These are phyloP conservation scores for Omphaloscelis lunosa DNA, from an alignment of 2,888 invertebrate species.

Conservation along the genomic window DNA sequence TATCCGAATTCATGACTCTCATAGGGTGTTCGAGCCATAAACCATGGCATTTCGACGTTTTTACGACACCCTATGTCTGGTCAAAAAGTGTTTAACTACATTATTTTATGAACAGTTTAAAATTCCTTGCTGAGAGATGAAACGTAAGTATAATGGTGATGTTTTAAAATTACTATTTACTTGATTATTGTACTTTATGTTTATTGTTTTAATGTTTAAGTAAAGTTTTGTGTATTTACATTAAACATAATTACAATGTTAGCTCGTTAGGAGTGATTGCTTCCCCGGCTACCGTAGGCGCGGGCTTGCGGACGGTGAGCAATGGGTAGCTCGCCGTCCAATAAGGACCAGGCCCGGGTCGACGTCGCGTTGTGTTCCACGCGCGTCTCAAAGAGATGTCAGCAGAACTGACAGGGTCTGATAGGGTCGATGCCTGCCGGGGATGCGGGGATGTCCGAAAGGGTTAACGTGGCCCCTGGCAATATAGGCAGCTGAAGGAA, in stretches of 20 bases:
- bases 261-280: neutral
- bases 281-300: too few relatives aligned
- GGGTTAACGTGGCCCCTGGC: too few relatives aligned
- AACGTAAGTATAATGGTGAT: conserved; percentile 52
- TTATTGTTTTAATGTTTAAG: neutral
- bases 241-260: too few relatives aligned
- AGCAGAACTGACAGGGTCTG: too few relatives aligned
- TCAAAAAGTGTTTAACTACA: conserved; percentile 67
- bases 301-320: too few relatives aligned
- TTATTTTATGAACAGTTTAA: conserved; percentile 80
- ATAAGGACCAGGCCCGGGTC: too few relatives aligned
- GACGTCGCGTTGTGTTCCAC: too few relatives aligned
- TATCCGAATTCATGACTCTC: conserved; percentile 67
- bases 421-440: too few relatives aligned
- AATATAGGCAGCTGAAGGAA: too few relatives aligned
- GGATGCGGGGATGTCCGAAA: too few relatives aligned
- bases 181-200: neutral
- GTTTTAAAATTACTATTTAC: neutral
- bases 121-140: conserved; percentile 76
- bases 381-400: too few relatives aligned
- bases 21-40: conserved; percentile 74
- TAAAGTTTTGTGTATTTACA: neutral
- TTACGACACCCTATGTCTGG: conserved; percentile 77
- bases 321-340: too few relatives aligned
- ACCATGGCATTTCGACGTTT: conserved; percentile 76